These are phyloP conservation scores for Calvadosia cruxmelitensis DNA, from an alignment of 30 jellyfish, hydroid and myxozoan species.

Conservation along the genomic window DNA sequence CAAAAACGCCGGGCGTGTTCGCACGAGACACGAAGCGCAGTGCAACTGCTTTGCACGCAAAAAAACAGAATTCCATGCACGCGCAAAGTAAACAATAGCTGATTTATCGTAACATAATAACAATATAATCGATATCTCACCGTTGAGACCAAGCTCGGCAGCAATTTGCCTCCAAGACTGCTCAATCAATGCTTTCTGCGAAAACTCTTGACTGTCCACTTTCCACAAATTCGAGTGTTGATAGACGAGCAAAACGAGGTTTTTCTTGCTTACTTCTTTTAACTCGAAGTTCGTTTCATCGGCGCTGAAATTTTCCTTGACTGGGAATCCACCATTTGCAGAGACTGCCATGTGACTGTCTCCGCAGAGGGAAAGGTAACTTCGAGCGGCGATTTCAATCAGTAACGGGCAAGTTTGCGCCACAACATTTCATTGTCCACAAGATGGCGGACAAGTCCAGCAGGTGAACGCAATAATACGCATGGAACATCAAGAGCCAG, in stretches of 20 bases:
- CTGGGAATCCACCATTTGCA: not conserved
- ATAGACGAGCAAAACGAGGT: not conserved
- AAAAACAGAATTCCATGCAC: not conserved
- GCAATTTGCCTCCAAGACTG: not conserved
- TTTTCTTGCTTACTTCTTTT: not conserved
- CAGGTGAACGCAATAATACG: not conserved
- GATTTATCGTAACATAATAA: no score
- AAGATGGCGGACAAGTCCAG: not conserved
- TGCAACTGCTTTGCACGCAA: no score
- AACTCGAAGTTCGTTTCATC: not conserved
- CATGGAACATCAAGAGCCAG: not conserved
- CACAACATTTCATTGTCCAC: not conserved
- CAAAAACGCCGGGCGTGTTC: no score
- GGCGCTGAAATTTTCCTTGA: not conserved
- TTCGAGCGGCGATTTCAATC: not conserved
- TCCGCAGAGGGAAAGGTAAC: not conserved
- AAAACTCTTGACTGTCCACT: not conserved
- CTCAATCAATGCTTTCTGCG: not conserved
- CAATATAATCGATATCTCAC: not conserved
- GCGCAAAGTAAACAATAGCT: not conserved
- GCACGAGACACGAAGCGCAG: no score
- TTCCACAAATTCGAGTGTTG: not conserved
- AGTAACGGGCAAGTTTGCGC: not conserved
- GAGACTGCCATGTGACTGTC: not conserved
- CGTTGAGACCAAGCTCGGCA: not conserved